Evolutionary conservation across 2,113 vertebrate species (phyloP).

Genomic region (Carassius carassius): DNA sequence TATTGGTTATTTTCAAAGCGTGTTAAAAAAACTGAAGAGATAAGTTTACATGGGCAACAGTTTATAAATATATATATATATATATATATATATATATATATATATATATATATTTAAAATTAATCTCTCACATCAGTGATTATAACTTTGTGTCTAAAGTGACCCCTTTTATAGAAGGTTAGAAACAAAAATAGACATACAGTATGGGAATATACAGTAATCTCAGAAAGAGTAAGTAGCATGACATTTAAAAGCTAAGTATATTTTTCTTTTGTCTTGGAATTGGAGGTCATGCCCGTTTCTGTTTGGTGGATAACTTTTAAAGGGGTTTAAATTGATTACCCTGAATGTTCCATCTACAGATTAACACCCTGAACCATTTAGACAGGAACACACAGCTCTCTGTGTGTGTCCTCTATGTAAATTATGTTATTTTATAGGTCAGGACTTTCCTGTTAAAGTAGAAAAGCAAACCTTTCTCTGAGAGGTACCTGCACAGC

Average conservation of each 20-base stretch:
- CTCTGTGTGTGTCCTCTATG: conserved; percentile 28
- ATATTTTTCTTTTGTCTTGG: conserved; percentile 5
- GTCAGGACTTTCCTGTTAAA: conserved; percentile 19
- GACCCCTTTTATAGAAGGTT: background rate
- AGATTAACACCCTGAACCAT: conserved; percentile 21
- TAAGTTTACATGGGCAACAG: no score
- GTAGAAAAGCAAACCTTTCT: conserved; percentile 24
- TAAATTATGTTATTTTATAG: conserved; percentile 37
- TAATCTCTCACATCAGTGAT: background rate
- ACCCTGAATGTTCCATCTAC: background rate
- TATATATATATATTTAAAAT: no score
- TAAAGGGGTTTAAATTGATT: conserved; percentile 38
- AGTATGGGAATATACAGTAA: no score
- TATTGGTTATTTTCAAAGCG: background rate
- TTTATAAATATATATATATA: no score
- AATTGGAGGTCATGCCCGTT: conserved; percentile 32
- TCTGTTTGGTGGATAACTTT: conserved; percentile 26
- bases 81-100: no score
- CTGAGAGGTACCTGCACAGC: conserved; percentile 31
- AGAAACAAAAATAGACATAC: background rate
- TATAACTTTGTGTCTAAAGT: background rate
- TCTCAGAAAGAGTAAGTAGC: background rate
- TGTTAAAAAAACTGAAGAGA: no score
- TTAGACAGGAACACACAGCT: background rate
- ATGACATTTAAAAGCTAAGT: conserved; percentile 32